A percentile compares a stretch with the other conserved stretches of the same genome.
Evolutionary conservation across 2,113 vertebrate species (phyloP).

Genomic region (Sceloporus tristichus): DNA sequence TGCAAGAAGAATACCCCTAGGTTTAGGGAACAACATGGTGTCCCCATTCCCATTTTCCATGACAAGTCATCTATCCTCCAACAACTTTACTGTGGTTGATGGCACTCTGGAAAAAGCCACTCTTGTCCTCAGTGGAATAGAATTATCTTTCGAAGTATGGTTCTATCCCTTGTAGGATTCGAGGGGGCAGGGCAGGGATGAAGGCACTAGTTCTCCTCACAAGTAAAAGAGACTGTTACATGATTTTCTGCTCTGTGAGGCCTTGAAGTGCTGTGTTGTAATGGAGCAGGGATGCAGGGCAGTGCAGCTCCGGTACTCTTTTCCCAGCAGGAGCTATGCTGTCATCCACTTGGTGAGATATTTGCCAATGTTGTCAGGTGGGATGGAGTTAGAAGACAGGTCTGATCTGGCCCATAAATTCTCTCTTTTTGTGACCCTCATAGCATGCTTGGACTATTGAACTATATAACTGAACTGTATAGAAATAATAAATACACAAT

Average conservation of each 20-base stretch:
- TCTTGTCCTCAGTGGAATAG: neutral
- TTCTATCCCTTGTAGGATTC: neutral
- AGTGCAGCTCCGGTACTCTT: neutral
- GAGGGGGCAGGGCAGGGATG: no score
- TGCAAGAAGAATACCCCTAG: conserved; percentile 63
- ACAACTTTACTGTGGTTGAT: conserved; percentile 50
- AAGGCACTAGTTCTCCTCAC: no score
- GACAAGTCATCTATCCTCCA: neutral
- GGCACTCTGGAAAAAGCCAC: conserved; percentile 51
- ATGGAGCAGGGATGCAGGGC: neutral
- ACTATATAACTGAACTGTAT: neutral
- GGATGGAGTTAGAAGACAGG: neutral
- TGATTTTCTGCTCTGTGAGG: neutral
- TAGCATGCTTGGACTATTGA: neutral
- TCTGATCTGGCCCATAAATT: neutral
- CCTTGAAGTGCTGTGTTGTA: neutral
- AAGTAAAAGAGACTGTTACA: neutral
- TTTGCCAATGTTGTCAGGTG: neutral
- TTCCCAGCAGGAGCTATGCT: neutral
- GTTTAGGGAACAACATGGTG: conserved; percentile 65
- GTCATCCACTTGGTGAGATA: no score
- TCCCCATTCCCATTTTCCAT: conserved; percentile 67
- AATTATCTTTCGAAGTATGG: conserved; percentile 4
- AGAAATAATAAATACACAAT: neutral
- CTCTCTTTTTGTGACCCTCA: neutral